Evolutionary conservation across 35 echinoderm and acorn worm genomes (phyloP), one percentile per base, ranked within the genome.

Genomic region (Anneissia japonica): DNA sequence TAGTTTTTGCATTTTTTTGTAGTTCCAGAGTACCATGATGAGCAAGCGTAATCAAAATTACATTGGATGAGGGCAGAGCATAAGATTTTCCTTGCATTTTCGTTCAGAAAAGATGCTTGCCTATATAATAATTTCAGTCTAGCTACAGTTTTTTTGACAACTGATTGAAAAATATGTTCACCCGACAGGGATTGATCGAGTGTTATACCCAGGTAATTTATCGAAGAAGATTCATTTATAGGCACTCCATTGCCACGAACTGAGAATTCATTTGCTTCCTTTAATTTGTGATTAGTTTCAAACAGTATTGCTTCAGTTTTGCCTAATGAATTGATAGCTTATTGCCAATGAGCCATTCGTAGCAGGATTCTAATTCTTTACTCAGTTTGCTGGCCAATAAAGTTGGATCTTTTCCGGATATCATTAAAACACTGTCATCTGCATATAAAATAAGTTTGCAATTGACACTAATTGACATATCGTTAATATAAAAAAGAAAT

Each of bases 401-500:
- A 32, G 29, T 16, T 1, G 43, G 40, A 23, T 55, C 43, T 83
- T 51, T 46, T 12, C 35, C 81, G 21, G 81, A 83, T 7, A 83
- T 34, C 21, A 83, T 12, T 29, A 83, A 32, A 0, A 34, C 81
- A 83, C 40, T 51, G 26, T 83, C 41, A 83, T 83, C 81, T 46
- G 81, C 40, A 83, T 83, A 83, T 26, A 83, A 41, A 34, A 83
- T n/a, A 3, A 51, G n/a, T 83, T 83, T 83, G 35, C 81, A 51
- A 3, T 31, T 51, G 17, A 83, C 39, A 51, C 40, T 55, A 35
- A 55, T 32, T 29, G 16, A 39, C 81, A 83, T 83, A 51, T 83
- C 81, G 35, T 83, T 83, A 0, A 83, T 32, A 83, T 83, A 83
- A 17, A n/a, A 51, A 6, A 83, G 32, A 31, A 83, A 83, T 23